Base-by-base conservation (phyloP, 2,797 vertebrate species). In the Silurus lanzhouensis region DNA sequence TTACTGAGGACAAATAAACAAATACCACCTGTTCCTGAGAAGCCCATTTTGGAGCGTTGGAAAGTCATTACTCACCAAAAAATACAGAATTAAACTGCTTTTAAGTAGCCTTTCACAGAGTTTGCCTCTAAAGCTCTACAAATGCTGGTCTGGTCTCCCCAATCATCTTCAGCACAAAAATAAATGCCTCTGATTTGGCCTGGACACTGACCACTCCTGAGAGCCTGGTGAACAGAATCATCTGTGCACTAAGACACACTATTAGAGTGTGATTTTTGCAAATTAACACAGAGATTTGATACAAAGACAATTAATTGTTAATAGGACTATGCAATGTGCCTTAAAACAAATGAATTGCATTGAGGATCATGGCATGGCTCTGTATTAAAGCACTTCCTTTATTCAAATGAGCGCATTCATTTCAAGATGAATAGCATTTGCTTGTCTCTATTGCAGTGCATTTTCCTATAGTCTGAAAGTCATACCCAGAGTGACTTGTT, bases 401-500 rank as follows among this genome's bases (percentile, higher is more conserved):
- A 61, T 38, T 81, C 27, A 14, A 52, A 84, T 67, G 14, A 83
- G 72, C 76, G 79, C 10, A 63, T 82, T 64, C 31, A 83, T 78
- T 82, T 83, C 79, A 75, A 71, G 44, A 86, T 80, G 79, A 82
- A 87, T 64, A 85, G n/a, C 66, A 52, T 57, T 66, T 81, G 60
- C 38, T 10, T 38, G 52, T 9, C 72, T 66, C 77, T 74, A 68
- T 76, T 74, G 85, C 63, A 74, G 25, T 81, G 64, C 27, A 64
- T 66, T 60, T 86, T 83, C 66, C 79, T 82, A 25, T 68, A 68
- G 84, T 83, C 61, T 85, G 72, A 75, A 83, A 84, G 83, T 87
- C 48, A 89, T 84, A 86, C 87, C 87, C 64, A 71, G 89, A 88
- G 86, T 85, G 88, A 83, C 91, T 90, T 91, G 87, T 91, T 91